Evolutionary conservation across 2,113 vertebrate genomes (phyloP), one percentile per base, ranked within the genome.

Genomic region (Megalops atlanticus): DNA sequence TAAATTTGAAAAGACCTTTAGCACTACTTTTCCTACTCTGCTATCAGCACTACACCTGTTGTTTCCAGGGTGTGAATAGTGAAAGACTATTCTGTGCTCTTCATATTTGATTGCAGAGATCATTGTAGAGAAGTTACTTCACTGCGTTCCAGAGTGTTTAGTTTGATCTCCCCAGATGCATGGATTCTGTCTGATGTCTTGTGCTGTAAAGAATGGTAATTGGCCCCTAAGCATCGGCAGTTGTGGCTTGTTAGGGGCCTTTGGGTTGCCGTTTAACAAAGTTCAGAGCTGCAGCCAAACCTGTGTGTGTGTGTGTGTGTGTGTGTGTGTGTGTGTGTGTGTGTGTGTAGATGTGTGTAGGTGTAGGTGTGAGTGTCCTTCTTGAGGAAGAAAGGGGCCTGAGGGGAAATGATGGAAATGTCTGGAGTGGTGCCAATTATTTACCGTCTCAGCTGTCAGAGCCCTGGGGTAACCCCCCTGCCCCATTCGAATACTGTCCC

Each of bases 311-410:
- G 68, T 33, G 68, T 12, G 27, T 70, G 68, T 35, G 68, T 70
- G 68, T 12, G 4, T 70, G 31, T 2, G 31, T 52, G 16, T 35
- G n/a, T 72, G 36, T 72, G 70, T 72, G 70, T 72, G 72, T 74
- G 24, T 74, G 24, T 74, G 72, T 74, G 72, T 74, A 21, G 40
- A 36, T 79, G n/a, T 79, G 75, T 71, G 33, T 78, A 11, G 77
- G 10, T 38, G 70, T 68, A 38, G 15, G 18, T 76, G 73, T 38
- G 3, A 15, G n/a, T 52, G 79, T 52, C 18, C 43, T 49, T 73
- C 6, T 58, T 64, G 43, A 64, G 54, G 43, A 64, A 40, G 35
- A 43, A 36, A 70, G 68, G n/a, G 68, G 68, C 31, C 33, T 70
- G n/a, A n/a, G 68, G 52, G 52, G 52, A 58, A 15, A 4, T 58